A percentile compares a stretch with the other conserved stretches of the same genome.
phyloP scores from a whole-genome alignment of 1,140 invertebrate genomes.

The Antheraea mylitta region DNA sequence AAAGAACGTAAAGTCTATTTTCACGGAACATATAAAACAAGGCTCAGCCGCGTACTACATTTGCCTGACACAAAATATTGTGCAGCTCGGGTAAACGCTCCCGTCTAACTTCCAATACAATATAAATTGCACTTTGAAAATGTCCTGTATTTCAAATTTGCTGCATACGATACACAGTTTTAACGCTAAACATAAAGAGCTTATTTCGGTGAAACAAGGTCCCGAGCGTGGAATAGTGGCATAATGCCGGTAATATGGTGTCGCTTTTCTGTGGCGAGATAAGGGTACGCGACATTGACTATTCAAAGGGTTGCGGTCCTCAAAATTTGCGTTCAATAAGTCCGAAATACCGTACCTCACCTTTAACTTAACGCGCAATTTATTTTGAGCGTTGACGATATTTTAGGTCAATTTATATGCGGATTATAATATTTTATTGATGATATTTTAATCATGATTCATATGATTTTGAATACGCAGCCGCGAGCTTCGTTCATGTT shows the following conservation, averaged over 20 bases:
- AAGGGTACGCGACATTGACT: slow-evolving; percentile 78
- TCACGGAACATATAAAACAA: slow-evolving; percentile 53
- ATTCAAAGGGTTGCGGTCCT: slow-evolving; percentile 78
- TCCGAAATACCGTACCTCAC: slow-evolving; percentile 63
- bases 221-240: slow-evolving; percentile 38
- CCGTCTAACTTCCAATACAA: slow-evolving; percentile 75
- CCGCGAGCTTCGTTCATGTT: slow-evolving; percentile 27
- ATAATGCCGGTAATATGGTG: slow-evolving; percentile 78
- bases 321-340: slow-evolving; percentile 78
- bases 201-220: slow-evolving; percentile 36
- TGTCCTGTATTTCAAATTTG: slow-evolving; percentile 54
- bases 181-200: slow-evolving; percentile 47
- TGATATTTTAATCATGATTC: slow-evolving; percentile 45
- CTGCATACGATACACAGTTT: slow-evolving; percentile 54
- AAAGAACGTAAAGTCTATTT: slow-evolving; percentile 60
- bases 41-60: slow-evolving; percentile 62
- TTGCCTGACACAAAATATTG: slow-evolving; percentile 72
- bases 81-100: slow-evolving; percentile 65
- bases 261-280: slow-evolving; percentile 77
- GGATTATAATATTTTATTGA: slow-evolving; percentile 17
- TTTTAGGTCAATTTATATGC: slow-evolving; percentile 22
- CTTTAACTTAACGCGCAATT: slow-evolving; percentile 55
- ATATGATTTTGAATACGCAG: slow-evolving; percentile 30
- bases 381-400: slow-evolving; percentile 22
- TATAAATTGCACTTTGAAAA: slow-evolving; percentile 78